A percentile compares a stretch with the other conserved stretches of the same genome.
phyloP scores from a whole-genome alignment of 2,113 vertebrate genomes.

The Vulpes vulpes region DNA sequence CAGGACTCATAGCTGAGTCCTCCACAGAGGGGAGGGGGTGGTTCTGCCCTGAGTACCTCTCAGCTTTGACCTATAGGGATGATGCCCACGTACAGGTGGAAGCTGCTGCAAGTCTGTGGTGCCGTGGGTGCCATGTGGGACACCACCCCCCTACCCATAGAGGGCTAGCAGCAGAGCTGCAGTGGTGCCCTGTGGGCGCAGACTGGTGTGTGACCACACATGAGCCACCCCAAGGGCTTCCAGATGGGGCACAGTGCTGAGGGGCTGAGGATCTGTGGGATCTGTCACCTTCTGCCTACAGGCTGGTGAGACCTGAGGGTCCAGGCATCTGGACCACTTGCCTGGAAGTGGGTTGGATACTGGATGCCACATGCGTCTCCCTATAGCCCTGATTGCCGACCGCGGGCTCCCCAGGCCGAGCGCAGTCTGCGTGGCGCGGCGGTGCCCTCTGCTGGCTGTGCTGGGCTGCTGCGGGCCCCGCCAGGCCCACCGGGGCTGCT shows the following conservation, averaged over 20 bases:
- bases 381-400: neutral
- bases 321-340: neutral
- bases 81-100: no score
- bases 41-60: neutral
- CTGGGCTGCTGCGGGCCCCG: neutral
- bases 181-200: neutral
- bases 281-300: neutral
- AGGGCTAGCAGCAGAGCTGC: neutral
- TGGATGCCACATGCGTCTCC: neutral
- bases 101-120: neutral
- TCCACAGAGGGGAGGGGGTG: neutral
- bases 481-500: accelerated
- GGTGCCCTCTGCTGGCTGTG: conserved; percentile 71
- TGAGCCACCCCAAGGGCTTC: neutral
- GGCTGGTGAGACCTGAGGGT: neutral
- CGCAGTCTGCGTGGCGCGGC: neutral
- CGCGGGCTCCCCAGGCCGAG: neutral
- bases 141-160: no score
- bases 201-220: neutral
- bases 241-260: neutral
- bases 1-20: neutral
- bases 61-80: neutral
- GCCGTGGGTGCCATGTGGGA: neutral
- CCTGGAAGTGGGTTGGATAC: neutral
- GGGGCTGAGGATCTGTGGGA: neutral